Evolutionary conservation across 2,797 vertebrate genomes (phyloP).

Genomic region (Rhinatrema bivittatum): DNA sequence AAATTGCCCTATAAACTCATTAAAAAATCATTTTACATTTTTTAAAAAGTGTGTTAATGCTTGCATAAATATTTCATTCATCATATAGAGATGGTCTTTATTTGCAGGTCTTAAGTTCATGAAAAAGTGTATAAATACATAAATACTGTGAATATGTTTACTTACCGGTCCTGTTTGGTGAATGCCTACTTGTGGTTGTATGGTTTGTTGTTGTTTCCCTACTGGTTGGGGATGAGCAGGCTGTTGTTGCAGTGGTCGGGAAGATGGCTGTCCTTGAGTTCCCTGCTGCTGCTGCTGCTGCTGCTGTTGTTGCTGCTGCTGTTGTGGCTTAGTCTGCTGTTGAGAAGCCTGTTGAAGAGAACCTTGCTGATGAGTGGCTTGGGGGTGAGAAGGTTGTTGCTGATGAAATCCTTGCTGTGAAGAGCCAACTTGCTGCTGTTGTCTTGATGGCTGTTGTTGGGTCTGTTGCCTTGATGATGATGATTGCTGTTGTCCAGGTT

Average conservation of each 20-base stretch:
- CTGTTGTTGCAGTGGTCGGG: conserved; percentile 49
- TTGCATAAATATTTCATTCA: too few relatives aligned
- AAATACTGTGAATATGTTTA: neutral
- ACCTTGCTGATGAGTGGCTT: conserved; percentile 38
- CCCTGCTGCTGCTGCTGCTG: conserved; percentile 21
- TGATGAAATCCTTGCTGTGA: conserved; percentile 35
- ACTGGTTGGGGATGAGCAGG: conserved; percentile 57
- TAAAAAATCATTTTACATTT: too few relatives aligned
- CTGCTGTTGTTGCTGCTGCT: conserved; percentile 11
- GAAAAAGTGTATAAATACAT: too few relatives aligned
- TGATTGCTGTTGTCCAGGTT: conserved; percentile 50
- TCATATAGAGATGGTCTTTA: too few relatives aligned
- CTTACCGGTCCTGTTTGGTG: conserved; percentile 66
- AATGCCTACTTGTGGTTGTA: conserved; percentile 40
- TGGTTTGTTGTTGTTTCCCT: conserved; percentile 47
- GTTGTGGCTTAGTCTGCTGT: conserved; percentile 51
- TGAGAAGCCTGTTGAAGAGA: conserved; percentile 38
- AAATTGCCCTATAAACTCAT: too few relatives aligned
- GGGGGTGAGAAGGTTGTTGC: conserved; percentile 29
- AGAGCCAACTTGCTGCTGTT: conserved; percentile 48
- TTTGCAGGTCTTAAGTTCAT: too few relatives aligned
- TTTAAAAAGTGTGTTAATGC: too few relatives aligned
- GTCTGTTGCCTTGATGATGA: conserved; percentile 52
- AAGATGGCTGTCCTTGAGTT: conserved; percentile 23
- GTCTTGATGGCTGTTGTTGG: conserved; percentile 24